These are phyloP conservation scores for Eublepharis macularius DNA, from an alignment of 2,113 vertebrate species.

Conservation along the genomic window DNA sequence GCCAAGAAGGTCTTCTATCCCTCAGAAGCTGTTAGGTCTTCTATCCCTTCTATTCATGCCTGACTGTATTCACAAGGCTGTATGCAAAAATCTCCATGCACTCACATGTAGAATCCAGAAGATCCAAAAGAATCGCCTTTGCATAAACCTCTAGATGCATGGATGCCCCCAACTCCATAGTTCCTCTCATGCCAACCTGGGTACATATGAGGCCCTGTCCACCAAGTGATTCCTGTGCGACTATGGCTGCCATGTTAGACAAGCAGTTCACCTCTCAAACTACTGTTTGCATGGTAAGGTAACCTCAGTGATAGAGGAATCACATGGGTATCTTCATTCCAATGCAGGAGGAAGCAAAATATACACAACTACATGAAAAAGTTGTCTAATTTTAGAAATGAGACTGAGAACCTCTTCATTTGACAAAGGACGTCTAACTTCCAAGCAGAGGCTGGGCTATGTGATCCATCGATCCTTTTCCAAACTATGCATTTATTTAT, in stretches of 20 bases:
- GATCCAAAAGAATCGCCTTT: not conserved
- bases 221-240: not conserved
- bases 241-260: too few species aligned
- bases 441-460: not conserved
- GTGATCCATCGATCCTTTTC: not conserved
- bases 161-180: not conserved
- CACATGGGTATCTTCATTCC: not conserved
- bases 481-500: too few species aligned
- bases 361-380: not conserved
- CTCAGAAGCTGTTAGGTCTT: too few species aligned
- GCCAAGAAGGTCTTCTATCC: too few species aligned
- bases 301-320: too few species aligned
- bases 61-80: not conserved
- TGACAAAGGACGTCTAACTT: not conserved
- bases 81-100: not conserved
- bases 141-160: not conserved
- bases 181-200: not conserved
- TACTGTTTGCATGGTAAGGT: not conserved
- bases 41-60: not conserved
- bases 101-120: not conserved
- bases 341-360: not conserved
- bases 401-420: not conserved
- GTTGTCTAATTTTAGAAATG: not conserved
- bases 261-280: not conserved
- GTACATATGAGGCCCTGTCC: not conserved